Conservation (phyloP, 1,140 invertebrate genomes). For the Thaumatotibia leucotreta region DNA sequence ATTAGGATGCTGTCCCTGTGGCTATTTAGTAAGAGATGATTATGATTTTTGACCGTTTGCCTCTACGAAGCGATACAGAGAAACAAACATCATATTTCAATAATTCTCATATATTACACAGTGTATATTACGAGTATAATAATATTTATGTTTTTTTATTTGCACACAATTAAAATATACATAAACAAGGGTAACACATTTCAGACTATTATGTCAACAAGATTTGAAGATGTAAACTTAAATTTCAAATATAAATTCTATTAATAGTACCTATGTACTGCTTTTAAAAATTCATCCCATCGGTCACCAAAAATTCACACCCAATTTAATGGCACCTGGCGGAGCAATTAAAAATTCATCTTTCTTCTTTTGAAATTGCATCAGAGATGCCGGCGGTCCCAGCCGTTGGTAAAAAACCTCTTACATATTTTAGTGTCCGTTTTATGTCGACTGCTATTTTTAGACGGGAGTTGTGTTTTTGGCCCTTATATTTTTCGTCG, state of each 20-base stretch:
- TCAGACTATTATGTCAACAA: too few relatives aligned
- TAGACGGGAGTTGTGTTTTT: background rate
- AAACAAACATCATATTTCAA: too few relatives aligned
- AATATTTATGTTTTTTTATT: too few relatives aligned
- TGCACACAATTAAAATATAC: too few relatives aligned
- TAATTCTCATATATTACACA: too few relatives aligned
- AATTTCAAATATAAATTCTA: background rate
- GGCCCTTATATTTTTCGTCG: background rate
- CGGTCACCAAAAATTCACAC: background rate
- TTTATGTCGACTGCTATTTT: background rate
- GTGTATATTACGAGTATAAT: too few relatives aligned
- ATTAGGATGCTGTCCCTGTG: too few relatives aligned
- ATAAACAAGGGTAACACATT: too few relatives aligned
- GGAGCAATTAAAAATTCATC: background rate
- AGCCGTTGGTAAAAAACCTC: background rate
- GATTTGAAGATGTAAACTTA: too few relatives aligned
- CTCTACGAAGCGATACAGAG: too few relatives aligned
- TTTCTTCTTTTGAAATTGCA: conserved; percentile 2
- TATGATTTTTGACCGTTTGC: too few relatives aligned
- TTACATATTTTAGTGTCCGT: conserved; percentile 2
- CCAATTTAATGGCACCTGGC: background rate
- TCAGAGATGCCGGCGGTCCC: background rate
- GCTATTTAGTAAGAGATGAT: too few relatives aligned
- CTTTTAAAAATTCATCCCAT: background rate
- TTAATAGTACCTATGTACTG: background rate